Conservation (phyloP, 2,113 vertebrate genomes). For the Pardalotus punctatus region DNA sequence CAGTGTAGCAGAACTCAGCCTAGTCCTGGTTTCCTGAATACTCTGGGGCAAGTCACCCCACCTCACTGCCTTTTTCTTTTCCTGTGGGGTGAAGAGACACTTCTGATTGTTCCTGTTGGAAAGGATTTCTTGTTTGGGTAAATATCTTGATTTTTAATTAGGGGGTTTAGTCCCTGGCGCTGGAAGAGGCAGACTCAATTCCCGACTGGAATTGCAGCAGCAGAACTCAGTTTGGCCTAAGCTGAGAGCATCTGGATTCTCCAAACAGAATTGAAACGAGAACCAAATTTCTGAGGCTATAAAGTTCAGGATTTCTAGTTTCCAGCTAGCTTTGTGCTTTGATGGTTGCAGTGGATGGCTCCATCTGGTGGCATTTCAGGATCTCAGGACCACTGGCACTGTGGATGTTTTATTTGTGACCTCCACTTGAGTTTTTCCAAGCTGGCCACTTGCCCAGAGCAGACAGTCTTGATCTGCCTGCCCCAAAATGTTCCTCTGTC, state of each 20-base stretch:
- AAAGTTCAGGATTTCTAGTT: not conserved
- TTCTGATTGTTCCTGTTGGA: not conserved
- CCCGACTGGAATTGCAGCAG: not conserved
- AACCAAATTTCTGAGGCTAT: not conserved
- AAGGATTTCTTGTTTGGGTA: not conserved
- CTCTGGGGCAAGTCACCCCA: not conserved
- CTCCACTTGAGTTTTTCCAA: not conserved
- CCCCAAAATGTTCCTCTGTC: not conserved
- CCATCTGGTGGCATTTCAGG: constrained; percentile 28
- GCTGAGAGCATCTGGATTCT: not conserved
- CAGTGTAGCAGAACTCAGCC: not conserved
- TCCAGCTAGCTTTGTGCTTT: not conserved
- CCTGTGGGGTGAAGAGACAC: not conserved
- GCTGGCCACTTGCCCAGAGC: not conserved
- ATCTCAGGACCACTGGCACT: not conserved
- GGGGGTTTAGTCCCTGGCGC: not conserved
- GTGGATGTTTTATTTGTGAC: not conserved
- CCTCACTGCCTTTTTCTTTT: not conserved
- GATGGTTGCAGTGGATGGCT: not conserved
- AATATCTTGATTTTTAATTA: not conserved
- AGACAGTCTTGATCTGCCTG: not conserved
- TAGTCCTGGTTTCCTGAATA: not conserved
- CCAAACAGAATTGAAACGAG: not conserved
- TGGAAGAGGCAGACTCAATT: not conserved
- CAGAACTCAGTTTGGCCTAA: not conserved